Evolutionary conservation across 2,888 invertebrate genomes (phyloP).

Genomic region (Zonitis immaculata): DNA sequence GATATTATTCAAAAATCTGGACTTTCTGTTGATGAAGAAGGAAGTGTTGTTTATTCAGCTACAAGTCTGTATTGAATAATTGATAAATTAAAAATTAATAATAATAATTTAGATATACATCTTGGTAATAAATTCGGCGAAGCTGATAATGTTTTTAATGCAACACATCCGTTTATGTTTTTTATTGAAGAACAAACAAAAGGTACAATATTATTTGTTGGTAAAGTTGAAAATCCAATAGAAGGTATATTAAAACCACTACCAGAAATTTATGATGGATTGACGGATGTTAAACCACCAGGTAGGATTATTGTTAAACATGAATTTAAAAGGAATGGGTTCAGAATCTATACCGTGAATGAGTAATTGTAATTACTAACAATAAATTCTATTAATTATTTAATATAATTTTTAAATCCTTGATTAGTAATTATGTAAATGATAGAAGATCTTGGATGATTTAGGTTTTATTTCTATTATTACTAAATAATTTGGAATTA

Average conservation of each 20-base stretch:
- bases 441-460: too few relatives aligned
- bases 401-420: too few relatives aligned
- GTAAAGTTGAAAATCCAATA: constrained; percentile 65
- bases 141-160: constrained; percentile 59
- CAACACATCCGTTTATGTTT: constrained; percentile 72
- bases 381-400: too few relatives aligned
- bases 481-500: too few relatives aligned
- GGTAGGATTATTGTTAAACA: neutral
- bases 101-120: constrained; percentile 52
- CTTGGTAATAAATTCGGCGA: constrained; percentile 70
- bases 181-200: constrained; percentile 72
- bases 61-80: constrained; percentile 54
- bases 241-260: constrained; percentile 32
- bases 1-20: constrained; percentile 71
- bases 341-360: neutral
- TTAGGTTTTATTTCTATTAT: too few relatives aligned
- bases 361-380: neutral
- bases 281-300: neutral
- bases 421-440: too few relatives aligned
- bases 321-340: neutral
- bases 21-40: constrained; percentile 71
- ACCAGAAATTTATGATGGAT: constrained; percentile 12
- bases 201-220: constrained; percentile 70
- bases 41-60: constrained; percentile 65
- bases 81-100: neutral